Evolutionary conservation across 2,888 invertebrate species (phyloP).

Genomic region (Sarcophaga carnaria): DNA sequence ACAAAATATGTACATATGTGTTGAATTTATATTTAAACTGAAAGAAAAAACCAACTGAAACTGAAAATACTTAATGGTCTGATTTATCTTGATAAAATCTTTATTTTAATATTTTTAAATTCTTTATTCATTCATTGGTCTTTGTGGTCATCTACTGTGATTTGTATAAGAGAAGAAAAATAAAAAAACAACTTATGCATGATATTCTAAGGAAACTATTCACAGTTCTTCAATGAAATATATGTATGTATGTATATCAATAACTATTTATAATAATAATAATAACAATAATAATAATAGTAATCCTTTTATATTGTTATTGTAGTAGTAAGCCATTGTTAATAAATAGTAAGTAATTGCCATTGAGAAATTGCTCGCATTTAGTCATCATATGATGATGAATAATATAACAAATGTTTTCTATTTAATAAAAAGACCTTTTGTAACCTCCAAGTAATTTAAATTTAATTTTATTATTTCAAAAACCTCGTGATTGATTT

Average conservation of each 20-base stretch:
- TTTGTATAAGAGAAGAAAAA: background rate
- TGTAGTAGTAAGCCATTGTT: background rate
- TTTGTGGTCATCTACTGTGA: background rate
- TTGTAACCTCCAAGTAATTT: slow-evolving; percentile 12
- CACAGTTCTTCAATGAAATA: background rate
- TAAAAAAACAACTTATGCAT: background rate
- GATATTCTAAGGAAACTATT: slow-evolving; percentile 5
- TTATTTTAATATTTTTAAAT: no score
- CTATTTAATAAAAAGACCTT: slow-evolving; percentile 22
- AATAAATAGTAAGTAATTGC: background rate
- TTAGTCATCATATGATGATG: slow-evolving; percentile 11
- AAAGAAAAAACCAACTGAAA: no score
- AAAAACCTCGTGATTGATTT: slow-evolving; percentile 26
- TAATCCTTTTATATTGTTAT: slow-evolving; percentile 6
- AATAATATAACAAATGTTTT: background rate
- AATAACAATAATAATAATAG: background rate
- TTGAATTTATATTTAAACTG: no score
- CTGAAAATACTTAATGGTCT: no score
- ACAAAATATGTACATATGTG: no score
- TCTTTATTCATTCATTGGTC: no score
- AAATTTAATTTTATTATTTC: slow-evolving; percentile 8
- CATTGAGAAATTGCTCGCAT: slow-evolving; percentile 18
- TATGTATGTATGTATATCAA: background rate
- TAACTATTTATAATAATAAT: no score
- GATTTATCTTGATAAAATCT: no score